Evolutionary conservation across 2,113 vertebrate species (phyloP).

Genomic region (Myrmophylax atrothorax): DNA sequence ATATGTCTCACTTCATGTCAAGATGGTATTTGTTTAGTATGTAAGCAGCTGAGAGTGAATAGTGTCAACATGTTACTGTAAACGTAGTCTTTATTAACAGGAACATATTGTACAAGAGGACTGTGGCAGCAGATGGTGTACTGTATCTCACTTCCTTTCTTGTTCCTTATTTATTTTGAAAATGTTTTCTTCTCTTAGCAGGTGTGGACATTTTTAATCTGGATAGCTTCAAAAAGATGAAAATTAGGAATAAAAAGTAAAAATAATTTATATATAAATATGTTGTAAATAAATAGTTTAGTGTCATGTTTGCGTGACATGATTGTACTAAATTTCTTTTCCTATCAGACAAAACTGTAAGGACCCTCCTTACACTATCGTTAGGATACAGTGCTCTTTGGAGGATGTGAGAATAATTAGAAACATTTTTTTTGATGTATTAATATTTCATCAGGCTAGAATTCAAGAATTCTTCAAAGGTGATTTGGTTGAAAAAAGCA

Average conservation of each 20-base stretch:
- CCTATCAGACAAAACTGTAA: neutral
- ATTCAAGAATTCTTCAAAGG: neutral
- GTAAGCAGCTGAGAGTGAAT: neutral
- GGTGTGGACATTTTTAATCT: neutral
- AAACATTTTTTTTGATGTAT: neutral
- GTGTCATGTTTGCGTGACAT: neutral
- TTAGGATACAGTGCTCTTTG: neutral
- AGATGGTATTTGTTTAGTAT: neutral
- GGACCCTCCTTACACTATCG: neutral
- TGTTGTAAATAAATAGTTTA: constrained; percentile 39
- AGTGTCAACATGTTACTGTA: neutral
- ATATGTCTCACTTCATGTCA: neutral
- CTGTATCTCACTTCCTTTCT: neutral
- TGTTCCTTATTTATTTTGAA: neutral
- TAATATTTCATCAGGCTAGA: neutral
- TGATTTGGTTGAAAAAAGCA: neutral
- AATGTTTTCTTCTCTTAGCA: neutral
- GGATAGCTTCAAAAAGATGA: neutral
- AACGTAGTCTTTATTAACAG: neutral
- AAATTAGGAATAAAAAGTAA: neutral
- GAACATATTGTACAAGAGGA: neutral
- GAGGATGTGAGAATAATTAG: neutral
- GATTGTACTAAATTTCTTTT: neutral
- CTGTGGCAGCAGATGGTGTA: neutral
- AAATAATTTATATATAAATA: neutral